A percentile compares a stretch with the other conserved stretches of the same genome.
Conservation (phyloP, 2,888 invertebrate species). For the Dicranocentrus wangi region DNA sequence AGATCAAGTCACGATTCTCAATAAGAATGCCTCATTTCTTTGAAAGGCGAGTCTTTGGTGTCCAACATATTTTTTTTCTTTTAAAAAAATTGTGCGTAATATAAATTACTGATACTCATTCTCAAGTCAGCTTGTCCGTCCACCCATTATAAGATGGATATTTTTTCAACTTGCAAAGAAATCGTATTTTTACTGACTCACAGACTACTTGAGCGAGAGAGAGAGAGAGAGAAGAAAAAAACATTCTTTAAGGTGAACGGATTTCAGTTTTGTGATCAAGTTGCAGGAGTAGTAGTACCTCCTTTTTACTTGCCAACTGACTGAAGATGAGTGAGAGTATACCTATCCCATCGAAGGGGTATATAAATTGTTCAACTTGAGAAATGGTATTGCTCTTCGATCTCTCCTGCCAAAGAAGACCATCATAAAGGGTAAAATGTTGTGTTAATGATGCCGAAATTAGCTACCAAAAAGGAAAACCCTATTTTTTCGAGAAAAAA, state of each 20-base stretch:
- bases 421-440: neutral
- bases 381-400: slow-evolving; percentile 1
- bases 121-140: slow-evolving; percentile 32
- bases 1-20: slow-evolving; percentile 73
- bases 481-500: neutral
- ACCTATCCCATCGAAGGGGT: too few species aligned
- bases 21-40: slow-evolving; percentile 70
- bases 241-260: neutral
- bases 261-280: neutral
- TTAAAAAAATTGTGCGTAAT: slow-evolving; percentile 41
- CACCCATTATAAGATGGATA: slow-evolving; percentile 35
- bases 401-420: neutral
- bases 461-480: slow-evolving; percentile 2
- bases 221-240: neutral
- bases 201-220: too few species aligned
- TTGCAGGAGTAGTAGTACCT: too few species aligned
- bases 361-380: neutral
- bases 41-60: slow-evolving; percentile 63
- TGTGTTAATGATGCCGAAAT: slow-evolving; percentile 1
- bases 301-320: too few species aligned
- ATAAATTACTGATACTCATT: slow-evolving; percentile 58
- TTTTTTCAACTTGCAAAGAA: slow-evolving; percentile 13
- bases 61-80: slow-evolving; percentile 37
- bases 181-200: neutral
- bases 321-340: too few species aligned